phyloP scores from a whole-genome alignment of 2,113 vertebrate species.

The Parus major region DNA sequence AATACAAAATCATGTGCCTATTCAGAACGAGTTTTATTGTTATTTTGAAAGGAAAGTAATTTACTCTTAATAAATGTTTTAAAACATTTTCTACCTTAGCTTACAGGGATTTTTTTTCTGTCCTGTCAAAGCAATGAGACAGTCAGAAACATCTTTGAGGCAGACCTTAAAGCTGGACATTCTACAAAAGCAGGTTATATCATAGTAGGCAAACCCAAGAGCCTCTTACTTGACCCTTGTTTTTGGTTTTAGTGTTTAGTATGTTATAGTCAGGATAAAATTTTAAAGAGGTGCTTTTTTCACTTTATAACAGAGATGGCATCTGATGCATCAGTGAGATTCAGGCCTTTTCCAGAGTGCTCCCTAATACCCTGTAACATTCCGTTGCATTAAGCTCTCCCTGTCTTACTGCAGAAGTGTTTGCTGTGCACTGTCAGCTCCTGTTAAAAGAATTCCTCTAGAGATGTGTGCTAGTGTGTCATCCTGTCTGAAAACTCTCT shows the following conservation, averaged over 20 bases:
- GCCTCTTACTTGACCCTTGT: background rate
- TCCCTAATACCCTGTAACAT: background rate
- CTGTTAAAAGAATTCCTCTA: background rate
- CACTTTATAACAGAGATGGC: background rate
- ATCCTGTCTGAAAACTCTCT: slow-evolving; percentile 6
- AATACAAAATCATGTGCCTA: background rate
- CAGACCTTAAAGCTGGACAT: background rate
- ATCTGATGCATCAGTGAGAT: background rate
- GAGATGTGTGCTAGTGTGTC: slow-evolving; percentile 39
- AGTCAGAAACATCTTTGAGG: background rate
- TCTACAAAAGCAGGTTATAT: background rate
- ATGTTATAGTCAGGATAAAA: background rate
- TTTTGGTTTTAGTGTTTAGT: background rate
- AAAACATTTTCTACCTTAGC: background rate
- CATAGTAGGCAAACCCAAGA: background rate
- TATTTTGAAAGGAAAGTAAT: background rate
- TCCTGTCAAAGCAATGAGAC: background rate
- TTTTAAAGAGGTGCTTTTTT: background rate
- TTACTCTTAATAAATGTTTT: background rate
- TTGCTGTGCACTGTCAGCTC: background rate
- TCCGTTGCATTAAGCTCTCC: background rate
- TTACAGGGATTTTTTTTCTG: background rate
- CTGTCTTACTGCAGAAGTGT: background rate
- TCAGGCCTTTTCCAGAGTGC: background rate
- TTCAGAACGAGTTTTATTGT: background rate